Base-by-base conservation (phyloP, 2,888 invertebrate genomes). In the Erannis defoliaria region DNA sequence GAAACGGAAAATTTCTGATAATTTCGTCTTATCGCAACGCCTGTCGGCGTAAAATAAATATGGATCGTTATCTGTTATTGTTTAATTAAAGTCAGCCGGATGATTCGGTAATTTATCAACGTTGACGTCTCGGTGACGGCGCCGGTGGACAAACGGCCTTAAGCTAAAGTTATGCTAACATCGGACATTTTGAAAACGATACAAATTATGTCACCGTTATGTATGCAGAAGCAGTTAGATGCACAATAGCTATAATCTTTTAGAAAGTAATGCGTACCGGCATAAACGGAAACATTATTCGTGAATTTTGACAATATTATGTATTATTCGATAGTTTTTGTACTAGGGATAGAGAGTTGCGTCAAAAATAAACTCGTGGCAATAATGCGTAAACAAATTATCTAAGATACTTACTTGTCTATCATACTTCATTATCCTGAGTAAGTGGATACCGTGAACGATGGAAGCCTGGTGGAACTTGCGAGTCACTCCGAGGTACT, bases 401-500 rank as follows among this genome's bases (percentile, higher is more conserved):
- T 8, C 5, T 8, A 26, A 26, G 26, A 14, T 50, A 77, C 88
- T 89, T 81, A 96, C 96, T 94, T 97, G 97, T 82, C 97, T 94
- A 85, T 99, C 98, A 82, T 98, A 99, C 80, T 97, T 97, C 93
- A 98, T 96, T 93, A 98, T 97, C 71, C 98, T 94, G 72, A 99
- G 94, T 73, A 99, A 94, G 90, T 98, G 98, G 70, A 99, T 97
- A 62, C 97, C 98, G 81, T 98, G 98, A 53, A 98, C 97, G 73
- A 99, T 96, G 74, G 98, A 98, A 9, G 97, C 97, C 89, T 98
- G 98, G 91, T 98, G 98, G 88, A 98, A 98, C 88, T 98, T 98
- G 66, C 98, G 94, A 35, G 97, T 97, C 8, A 99, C 97, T 6
- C 97, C 97, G 56, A 99, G 94, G 84, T 98, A 96, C 86, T 98